Evolutionary conservation across 2,888 invertebrate genomes (phyloP), one percentile per base, ranked within the genome.

Genomic region (Drosophila nr. perissopoda): DNA sequence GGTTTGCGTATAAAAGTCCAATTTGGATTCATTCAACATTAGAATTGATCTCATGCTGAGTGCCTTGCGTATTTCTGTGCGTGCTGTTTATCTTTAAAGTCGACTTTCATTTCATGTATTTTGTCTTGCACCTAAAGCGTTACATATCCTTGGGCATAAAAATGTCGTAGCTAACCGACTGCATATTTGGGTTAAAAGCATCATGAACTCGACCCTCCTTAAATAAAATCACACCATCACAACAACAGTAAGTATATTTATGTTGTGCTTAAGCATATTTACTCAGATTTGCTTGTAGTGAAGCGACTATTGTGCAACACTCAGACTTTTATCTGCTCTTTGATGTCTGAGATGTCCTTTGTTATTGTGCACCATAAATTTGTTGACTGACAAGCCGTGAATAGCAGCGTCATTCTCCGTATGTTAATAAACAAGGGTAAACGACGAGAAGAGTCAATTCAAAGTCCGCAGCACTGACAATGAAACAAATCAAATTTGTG

Each of bases 391-490:
- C 73, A 72, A 61, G 45, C 40, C 38, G 52, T 53, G 27, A 11
- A 34, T 64, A 52, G 45, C 40, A 69, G 45, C 13, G 45, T 13
- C 53, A 42, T 49, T 64, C 48, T 36, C 58, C 38, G 65, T 77
- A 83, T 86, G 75, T 71, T 83, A 88, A 83, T 83, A 72, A 88
- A 72, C 69, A 56, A 38, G 56, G 27, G 53, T 64, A 69, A 85
- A 48, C 73, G 38, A 48, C 73, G 38, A 25, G 48, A 63, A 27
- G 51, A 48, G 59, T 52, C 56, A 69, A 70, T 87, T 69, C 77
- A 87, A 84, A 82, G 80, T 49, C 64, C n/a, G 42, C 40, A 29
- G 31, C 51, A 48, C 66, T 68, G 62, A 83, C 73, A 88, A 80
- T 69, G 68, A 69, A 67, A 75, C 59, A 83, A 89, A 89, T 83